phyloP scores from a whole-genome alignment of 2,888 invertebrate genomes.

The Drosophila monieri region DNA sequence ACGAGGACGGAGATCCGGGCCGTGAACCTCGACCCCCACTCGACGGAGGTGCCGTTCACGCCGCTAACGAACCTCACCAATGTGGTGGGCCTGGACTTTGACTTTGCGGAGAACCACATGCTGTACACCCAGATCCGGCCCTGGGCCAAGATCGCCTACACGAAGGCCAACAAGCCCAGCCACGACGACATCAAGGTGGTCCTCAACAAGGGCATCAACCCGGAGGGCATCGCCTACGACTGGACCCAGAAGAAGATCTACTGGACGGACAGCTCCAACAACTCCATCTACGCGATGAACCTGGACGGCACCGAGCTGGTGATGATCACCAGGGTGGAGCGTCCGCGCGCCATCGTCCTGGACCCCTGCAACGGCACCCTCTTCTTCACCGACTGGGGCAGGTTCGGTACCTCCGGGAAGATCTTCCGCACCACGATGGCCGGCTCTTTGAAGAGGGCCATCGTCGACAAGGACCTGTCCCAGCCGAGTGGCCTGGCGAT shows the following conservation, averaged over 20 bases:
- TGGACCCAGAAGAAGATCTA: slow-evolving; percentile 99
- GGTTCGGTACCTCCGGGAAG: slow-evolving; percentile 95
- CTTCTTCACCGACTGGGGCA: slow-evolving; percentile 98
- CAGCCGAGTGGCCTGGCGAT: slow-evolving; percentile 98
- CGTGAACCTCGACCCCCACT: slow-evolving; percentile 93
- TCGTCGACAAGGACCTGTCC: slow-evolving; percentile 95
- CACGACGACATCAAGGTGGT: slow-evolving; percentile 87
- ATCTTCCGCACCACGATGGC: slow-evolving; percentile 98
- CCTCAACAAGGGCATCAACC: slow-evolving; percentile 92
- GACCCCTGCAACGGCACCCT: slow-evolving; percentile 98
- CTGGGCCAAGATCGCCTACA: slow-evolving; percentile 94
- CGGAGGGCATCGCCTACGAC: slow-evolving; percentile 97
- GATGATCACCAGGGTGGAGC: slow-evolving; percentile 96
- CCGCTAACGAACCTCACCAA: slow-evolving; percentile 94
- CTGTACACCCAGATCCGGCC: slow-evolving; percentile 97
- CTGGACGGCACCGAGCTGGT: slow-evolving; percentile 93
- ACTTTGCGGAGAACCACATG: slow-evolving; percentile 93
- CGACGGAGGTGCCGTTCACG: slow-evolving; percentile 92
- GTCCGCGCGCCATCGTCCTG: slow-evolving; percentile 96
- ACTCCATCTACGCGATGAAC: slow-evolving; percentile 97
- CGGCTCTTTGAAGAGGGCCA: slow-evolving; percentile 94
- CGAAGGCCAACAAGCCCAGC: slow-evolving; percentile 89
- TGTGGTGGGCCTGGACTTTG: slow-evolving; percentile 98
- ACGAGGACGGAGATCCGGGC: slow-evolving; percentile 97
- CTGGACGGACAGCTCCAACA: slow-evolving; percentile 98